Evolutionary conservation across 2,888 invertebrate genomes (phyloP), one percentile per base, ranked within the genome.

Genomic region (Hirtodrosophila duncani): DNA sequence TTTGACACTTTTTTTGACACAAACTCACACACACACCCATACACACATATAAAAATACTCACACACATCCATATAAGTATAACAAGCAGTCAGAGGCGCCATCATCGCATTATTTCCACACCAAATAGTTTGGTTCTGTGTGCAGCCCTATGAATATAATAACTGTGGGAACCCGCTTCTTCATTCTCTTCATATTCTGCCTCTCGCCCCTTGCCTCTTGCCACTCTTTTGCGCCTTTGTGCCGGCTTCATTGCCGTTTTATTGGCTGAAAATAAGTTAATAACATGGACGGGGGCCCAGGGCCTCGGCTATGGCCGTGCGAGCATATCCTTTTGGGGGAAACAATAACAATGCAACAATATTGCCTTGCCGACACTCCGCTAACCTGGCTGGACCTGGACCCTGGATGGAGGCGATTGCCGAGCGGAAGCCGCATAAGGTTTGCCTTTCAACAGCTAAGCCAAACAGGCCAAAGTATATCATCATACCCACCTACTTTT

Each of bases 131-230:
- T 59, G 61, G 23, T 14, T 23, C 36, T 36, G 36, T 20, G 6
- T 3, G n/a, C 1, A 11, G n/a, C 13, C 18, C 75, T 79, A 80
- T 81, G 81, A 82, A 83, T 81, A 69, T 77, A 68, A 83, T 83
- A 83, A 72, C 81, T 84, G 84, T 83, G 83, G 83, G 83, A 83
- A 83, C 80, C n/a, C n/a, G n/a, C n/a, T n/a, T n/a, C n/a, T n/a
- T n/a, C n/a, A n/a, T n/a, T n/a, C n/a, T n/a, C n/a, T n/a, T n/a
- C n/a, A n/a, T n/a, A n/a, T n/a, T n/a, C n/a, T n/a, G n/a, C n/a
- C n/a, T n/a, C n/a, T n/a, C n/a, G n/a, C n/a, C n/a, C n/a, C n/a
- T n/a, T n/a, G n/a, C n/a, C n/a, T n/a, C n/a, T n/a, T n/a, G n/a
- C n/a, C n/a, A n/a, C n/a, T n/a, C n/a, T n/a, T n/a, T n/a, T n/a